Conservation (phyloP, 2,113 vertebrate genomes). For the Galemys pyrenaicus region DNA sequence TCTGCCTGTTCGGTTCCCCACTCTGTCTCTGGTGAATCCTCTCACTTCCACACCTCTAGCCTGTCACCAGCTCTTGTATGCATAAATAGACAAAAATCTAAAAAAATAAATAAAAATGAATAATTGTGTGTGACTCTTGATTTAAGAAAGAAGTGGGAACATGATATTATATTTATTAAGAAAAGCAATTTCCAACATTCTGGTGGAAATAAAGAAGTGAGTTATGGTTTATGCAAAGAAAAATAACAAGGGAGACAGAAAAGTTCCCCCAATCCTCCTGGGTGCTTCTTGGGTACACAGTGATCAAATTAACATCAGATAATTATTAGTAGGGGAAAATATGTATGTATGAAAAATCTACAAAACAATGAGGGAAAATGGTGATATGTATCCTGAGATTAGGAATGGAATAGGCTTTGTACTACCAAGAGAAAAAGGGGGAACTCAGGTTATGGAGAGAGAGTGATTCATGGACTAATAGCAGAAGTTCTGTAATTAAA, state of each 20-base stretch:
- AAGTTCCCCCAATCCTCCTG: not conserved
- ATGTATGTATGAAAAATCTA: not conserved
- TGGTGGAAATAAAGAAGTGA: conserved; percentile 33
- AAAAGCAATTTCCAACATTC: conserved; percentile 14
- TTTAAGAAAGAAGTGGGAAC: not conserved
- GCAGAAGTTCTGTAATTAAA: no score
- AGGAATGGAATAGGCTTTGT: no score
- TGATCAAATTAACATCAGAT: not conserved
- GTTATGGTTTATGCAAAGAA: not conserved
- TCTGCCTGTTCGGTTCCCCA: no score
- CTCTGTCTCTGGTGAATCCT: no score
- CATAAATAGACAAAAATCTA: no score
- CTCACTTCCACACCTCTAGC: no score
- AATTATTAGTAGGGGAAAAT: not conserved
- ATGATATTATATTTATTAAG: not conserved
- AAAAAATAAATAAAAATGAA: conserved; percentile 50
- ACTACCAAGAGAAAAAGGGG: no score
- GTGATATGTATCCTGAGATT: not conserved
- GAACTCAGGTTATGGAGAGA: no score
- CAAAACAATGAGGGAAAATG: not conserved
- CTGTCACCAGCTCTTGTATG: no score
- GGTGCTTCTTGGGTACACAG: not conserved
- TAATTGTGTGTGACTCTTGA: not conserved
- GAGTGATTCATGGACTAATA: no score
- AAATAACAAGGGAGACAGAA: not conserved